Evolutionary conservation across 2,113 vertebrate species (phyloP).

Genomic region (Rattus rattus): DNA sequence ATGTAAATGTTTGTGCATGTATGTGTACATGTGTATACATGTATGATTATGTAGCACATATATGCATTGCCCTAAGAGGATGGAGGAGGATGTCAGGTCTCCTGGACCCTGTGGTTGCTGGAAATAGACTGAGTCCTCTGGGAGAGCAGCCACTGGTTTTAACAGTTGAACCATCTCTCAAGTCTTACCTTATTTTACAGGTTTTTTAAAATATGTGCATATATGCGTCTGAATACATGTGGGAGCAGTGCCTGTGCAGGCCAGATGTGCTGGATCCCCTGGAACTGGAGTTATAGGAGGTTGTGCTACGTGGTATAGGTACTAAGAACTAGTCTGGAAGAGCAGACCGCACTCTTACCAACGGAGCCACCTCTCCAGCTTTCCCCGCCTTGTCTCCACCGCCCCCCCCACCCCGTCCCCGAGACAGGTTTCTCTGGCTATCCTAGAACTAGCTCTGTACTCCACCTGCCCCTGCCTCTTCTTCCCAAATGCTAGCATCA

Average conservation of each 20-base stretch:
- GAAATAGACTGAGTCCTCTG: background rate
- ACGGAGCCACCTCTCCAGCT: background rate
- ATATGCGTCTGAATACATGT: background rate
- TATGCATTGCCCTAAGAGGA: background rate
- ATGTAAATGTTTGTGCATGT: background rate
- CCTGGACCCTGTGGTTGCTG: background rate
- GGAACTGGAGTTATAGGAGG: background rate
- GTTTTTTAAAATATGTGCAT: background rate
- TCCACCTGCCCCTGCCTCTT: background rate
- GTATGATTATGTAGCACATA: background rate
- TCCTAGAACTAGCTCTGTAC: background rate
- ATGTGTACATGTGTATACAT: background rate
- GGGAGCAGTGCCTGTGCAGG: background rate
- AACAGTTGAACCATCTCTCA: background rate
- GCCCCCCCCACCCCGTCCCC: background rate
- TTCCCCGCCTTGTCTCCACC: background rate
- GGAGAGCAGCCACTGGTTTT: background rate
- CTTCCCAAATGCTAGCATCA: background rate
- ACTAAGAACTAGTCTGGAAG: background rate
- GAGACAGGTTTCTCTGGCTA: background rate
- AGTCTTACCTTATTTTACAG: background rate
- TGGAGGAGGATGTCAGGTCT: background rate
- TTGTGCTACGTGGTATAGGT: background rate
- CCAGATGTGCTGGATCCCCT: background rate
- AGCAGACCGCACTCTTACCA: background rate